These are phyloP conservation scores for Bostrychus sinensis DNA, from an alignment of 2,113 vertebrate species.

Conservation along the genomic window DNA sequence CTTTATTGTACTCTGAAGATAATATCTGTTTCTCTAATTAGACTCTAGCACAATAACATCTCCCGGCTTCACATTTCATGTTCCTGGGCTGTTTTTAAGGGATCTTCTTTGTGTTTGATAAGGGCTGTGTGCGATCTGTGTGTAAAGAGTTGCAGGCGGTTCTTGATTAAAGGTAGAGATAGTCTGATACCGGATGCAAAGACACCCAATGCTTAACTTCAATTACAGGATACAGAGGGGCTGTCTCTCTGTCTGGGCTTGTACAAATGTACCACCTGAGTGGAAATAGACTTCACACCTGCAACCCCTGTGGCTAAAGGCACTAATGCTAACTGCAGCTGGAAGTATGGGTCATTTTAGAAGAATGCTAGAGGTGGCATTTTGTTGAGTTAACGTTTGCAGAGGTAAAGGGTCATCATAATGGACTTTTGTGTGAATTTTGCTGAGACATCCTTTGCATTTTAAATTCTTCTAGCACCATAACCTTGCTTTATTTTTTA, in stretches of 20 bases:
- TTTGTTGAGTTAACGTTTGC: conserved; percentile 28
- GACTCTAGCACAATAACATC: conserved; percentile 45
- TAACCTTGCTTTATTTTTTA: conserved; percentile 26
- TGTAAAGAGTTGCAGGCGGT: neutral
- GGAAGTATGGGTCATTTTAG: conserved; percentile 15
- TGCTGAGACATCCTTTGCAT: neutral
- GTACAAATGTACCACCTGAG: conserved; percentile 45
- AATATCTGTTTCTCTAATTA: conserved; percentile 48
- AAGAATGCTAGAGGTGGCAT: neutral
- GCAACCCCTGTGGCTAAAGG: conserved; percentile 46
- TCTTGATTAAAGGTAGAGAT: conserved; percentile 51
- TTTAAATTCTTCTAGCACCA: neutral
- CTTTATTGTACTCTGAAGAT: conserved; percentile 47
- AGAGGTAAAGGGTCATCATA: neutral
- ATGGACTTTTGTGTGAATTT: neutral
- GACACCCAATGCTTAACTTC: conserved; percentile 29
- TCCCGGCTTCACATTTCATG: conserved; percentile 24
- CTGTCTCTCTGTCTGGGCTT: conserved; percentile 60
- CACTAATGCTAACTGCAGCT: conserved; percentile 32
- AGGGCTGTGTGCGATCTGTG: conserved; percentile 31
- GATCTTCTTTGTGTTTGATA: conserved; percentile 34
- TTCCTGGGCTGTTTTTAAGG: conserved; percentile 7
- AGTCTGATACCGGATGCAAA: conserved; percentile 34
- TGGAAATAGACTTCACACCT: conserved; percentile 57
- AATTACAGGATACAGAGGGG: conserved; percentile 51